Conservation (phyloP, 2,797 vertebrate genomes). For the Nasua narica region DNA sequence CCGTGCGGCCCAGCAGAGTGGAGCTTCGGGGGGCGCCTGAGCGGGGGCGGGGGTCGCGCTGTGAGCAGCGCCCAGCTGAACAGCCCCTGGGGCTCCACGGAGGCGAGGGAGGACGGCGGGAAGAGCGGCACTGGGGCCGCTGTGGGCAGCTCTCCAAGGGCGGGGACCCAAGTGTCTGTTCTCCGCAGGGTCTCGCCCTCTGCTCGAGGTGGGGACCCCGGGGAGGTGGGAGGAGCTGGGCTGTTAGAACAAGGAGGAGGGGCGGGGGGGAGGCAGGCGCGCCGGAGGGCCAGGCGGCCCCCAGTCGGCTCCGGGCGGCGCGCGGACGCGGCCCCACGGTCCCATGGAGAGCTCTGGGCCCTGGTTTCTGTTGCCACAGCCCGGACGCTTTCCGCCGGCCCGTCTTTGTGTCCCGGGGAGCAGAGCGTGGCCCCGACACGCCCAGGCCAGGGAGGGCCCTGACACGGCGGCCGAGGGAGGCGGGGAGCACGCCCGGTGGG, state of each 20-base stretch:
- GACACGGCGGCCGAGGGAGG: rapidly evolving
- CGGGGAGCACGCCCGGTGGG: rapidly evolving
- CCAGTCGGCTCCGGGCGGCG: rapidly evolving
- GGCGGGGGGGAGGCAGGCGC: too few species aligned
- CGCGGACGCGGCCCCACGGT: rapidly evolving
- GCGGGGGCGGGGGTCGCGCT: rapidly evolving
- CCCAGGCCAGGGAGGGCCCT: not conserved
- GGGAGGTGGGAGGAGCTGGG: rapidly evolving
- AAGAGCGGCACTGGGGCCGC: not conserved
- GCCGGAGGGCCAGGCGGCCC: rapidly evolving
- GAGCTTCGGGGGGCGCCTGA: rapidly evolving
- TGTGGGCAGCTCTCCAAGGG: rapidly evolving
- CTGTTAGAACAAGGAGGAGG: not conserved
- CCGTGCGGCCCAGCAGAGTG: rapidly evolving
- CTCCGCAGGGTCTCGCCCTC: too few species aligned
- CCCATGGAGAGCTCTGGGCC: not conserved
- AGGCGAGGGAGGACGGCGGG: not conserved
- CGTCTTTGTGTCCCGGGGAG: not conserved
- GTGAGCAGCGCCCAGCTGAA: not conserved
- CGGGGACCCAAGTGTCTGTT: not conserved
- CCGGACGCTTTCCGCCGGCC: rapidly evolving
- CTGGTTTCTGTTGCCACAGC: not conserved
- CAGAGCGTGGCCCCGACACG: rapidly evolving
- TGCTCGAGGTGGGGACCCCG: not conserved
- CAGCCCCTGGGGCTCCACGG: not conserved